A percentile compares a stretch with the other conserved stretches of the same genome.
phyloP scores from a whole-genome alignment of 1,140 invertebrate species.

The Limonius californicus region DNA sequence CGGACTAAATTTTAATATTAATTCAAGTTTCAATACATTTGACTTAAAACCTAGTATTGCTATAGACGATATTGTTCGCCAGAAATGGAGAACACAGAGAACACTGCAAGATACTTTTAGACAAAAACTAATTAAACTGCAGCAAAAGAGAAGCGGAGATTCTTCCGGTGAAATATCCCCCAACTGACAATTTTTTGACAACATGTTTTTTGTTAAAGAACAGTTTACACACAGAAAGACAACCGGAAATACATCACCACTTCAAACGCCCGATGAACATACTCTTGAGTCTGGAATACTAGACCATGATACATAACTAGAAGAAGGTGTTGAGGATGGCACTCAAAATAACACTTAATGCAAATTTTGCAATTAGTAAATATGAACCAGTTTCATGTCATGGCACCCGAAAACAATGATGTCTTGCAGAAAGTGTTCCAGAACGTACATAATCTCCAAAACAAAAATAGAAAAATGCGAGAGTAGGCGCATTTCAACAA shows the following conservation, averaged over 20 bases:
- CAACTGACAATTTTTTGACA: background rate
- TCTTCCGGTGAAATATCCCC: background rate
- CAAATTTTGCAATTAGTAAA: no score
- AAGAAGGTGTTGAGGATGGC: no score
- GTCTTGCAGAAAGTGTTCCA: no score
- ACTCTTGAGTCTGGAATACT: no score
- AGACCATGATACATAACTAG: no score
- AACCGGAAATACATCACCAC: background rate
- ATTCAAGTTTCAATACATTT: background rate
- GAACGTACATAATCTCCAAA: no score
- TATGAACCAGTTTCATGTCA: no score
- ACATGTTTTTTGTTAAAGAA: background rate
- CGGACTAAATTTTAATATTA: background rate
- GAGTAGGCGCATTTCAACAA: no score
- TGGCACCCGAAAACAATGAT: no score
- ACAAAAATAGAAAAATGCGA: no score
- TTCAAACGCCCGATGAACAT: no score
- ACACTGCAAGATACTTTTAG: background rate
- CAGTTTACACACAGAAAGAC: background rate
- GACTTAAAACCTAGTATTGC: background rate
- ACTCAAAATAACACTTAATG: no score
- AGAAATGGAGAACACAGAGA: background rate
- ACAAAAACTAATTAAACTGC: background rate
- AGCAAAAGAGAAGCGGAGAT: background rate
- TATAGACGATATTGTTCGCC: background rate